Base-by-base conservation (phyloP, 2,113 vertebrate genomes). In the Dicerorhinus sumatrensis region DNA sequence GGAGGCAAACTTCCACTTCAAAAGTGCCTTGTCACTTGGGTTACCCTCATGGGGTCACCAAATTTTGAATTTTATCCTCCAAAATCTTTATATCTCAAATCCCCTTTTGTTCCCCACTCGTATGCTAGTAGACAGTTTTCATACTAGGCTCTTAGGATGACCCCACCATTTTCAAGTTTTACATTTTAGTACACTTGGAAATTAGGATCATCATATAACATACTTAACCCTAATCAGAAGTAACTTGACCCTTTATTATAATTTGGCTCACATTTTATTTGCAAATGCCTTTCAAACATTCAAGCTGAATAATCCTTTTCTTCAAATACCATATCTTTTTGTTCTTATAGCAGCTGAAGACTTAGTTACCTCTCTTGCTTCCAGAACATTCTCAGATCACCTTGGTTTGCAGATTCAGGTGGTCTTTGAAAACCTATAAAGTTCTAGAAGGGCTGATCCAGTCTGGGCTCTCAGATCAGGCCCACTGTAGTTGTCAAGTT, bases 161-260 rank as follows among this genome's bases (percentile, higher is more conserved):
- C 20, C 1, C 39, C 8, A 70, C 5, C 48, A 63, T 8, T 84
- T 96, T 36, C 73, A 97, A 82, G 65, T 81, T 92, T 95, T 62
- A 92, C 13, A 29, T 72, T 93, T 95, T 75, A 69, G 48, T 29
- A 72, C 17, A 33, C 42, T 86, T 94, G 79, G 73, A 93, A 88
- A 84, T 93, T 42, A 88, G 29, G 58, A 46, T 63, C 29, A 3
- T 7, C 42, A 39, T 13, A 27, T 17, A 51, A 46, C 27, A 51
- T 5, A 51, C 27, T 36, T 18, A 94, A 48, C 23, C 63, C 31
- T 73, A 88, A 21, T 54, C 31, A 91, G 63, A 39, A 10, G 33
- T 82, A 54, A 73, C 33, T 18, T 54, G 29, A 65, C 5, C 27
- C 3, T 1, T n/a, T 48, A 63, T 42, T 75, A 51, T 65, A 77